Base-by-base conservation (phyloP, 1,140 invertebrate genomes). In the Trinorchestia longiramus region DNA sequence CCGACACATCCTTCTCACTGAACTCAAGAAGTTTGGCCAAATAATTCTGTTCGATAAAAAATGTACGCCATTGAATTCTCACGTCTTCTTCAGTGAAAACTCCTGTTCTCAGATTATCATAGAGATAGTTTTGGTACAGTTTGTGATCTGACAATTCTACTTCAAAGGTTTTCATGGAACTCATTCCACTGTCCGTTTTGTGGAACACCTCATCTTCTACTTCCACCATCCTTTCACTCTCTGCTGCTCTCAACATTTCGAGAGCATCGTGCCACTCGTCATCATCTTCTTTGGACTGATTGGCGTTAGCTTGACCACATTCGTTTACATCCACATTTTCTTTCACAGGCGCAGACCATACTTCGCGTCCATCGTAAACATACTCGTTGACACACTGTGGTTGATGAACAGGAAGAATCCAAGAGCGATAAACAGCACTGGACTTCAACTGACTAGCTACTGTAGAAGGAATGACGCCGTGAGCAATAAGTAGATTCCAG, bases 211-310 rank as follows among this genome's bases (percentile, higher is more conserved):
- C 95, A 77, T 96, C 43, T 95, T 62, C 47, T 41, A 87, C 44
- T 40, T 95, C 96, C 36, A 96, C 40, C 8, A 95, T 42, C 40
- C 96, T 95, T 36, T 87, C 92, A 96, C n/a, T 92, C 47, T 97
- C 96, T 43, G 96, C 96, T 19, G 77, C 41, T 45, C 57, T 87
- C 91, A 96, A 57, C 28, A 96, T 88, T 62, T 96, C 96, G 40
- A 96, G 87, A 90, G 95, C 95, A 96, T 97, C 96, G 42, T 91
- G 42, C 53, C 53, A 96, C 94, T 96, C 96, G 23, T 95, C 92
- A 45, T 95, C 96, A 43, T 96, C 45, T 87, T 96, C 96, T 19
- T 77, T 95, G 41, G 36, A 0, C 0, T 88, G 44, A 43, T 19
- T 4, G n/a, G 57, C 57, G 41, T 19, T 4, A 8, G 57, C 95